Evolutionary conservation across 2,113 vertebrate genomes (phyloP).

Genomic region (Alouatta palliata): DNA sequence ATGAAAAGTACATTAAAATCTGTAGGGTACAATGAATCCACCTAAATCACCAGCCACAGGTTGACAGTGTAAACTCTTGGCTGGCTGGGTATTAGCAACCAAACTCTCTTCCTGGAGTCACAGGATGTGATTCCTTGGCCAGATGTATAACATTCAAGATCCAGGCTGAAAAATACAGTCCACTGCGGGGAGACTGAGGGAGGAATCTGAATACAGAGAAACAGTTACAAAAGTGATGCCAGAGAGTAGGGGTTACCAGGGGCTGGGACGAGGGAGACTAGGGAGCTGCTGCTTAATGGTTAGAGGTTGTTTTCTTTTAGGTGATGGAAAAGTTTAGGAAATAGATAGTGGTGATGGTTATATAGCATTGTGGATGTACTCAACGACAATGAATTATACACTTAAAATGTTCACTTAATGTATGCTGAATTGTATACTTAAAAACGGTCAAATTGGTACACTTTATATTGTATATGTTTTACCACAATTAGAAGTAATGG

Average conservation of each 20-base stretch:
- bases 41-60: background rate
- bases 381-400: background rate
- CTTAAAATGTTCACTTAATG: background rate
- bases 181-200: background rate
- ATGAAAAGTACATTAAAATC: background rate
- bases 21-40: background rate
- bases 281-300: background rate
- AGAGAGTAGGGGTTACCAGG: background rate
- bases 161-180: background rate
- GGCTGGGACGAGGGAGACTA: accelerated
- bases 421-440: too few relatives aligned
- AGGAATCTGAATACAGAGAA: background rate
- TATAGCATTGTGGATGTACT: background rate
- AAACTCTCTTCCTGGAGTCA: background rate
- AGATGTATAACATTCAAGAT: background rate
- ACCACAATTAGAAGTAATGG: too few relatives aligned
- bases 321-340: background rate
- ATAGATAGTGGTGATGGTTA: background rate
- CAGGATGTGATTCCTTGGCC: too few relatives aligned
- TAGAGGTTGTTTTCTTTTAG: background rate
- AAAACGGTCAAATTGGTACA: background rate
- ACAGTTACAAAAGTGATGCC: background rate
- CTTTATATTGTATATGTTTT: too few relatives aligned
- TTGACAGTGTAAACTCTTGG: background rate
- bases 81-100: background rate